A percentile compares a stretch with the other conserved stretches of the same genome.
Evolutionary conservation across 2,113 vertebrate species (phyloP).

Genomic region (Symphodus melops): DNA sequence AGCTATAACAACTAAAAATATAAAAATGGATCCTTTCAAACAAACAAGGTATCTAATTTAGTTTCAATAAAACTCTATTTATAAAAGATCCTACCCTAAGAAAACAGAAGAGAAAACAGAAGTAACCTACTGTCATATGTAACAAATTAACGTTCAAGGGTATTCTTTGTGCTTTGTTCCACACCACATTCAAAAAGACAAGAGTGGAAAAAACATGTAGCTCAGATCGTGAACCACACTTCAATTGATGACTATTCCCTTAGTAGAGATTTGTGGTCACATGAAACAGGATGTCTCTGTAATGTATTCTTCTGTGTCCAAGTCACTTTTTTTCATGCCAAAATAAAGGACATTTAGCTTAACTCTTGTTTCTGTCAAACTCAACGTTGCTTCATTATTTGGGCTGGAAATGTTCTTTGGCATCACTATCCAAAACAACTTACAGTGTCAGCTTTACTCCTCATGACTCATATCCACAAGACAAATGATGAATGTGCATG

Average conservation of each 20-base stretch:
- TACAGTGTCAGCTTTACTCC: not conserved
- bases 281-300: constrained; percentile 17
- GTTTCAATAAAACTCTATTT: too few species aligned
- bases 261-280: constrained; percentile 29
- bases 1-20: too few species aligned
- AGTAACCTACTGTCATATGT: too few species aligned
- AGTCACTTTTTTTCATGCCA: not conserved
- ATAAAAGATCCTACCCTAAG: too few species aligned
- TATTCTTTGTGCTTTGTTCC: constrained; percentile 4
- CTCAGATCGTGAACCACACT: constrained; percentile 10
- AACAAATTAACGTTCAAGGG: not conserved
- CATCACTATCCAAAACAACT: not conserved
- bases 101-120: too few species aligned
- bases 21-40: too few species aligned
- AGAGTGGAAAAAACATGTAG: not conserved
- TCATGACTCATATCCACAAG: constrained; percentile 6
- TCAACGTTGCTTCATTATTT: not conserved
- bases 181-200: not conserved
- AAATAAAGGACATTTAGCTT: not conserved
- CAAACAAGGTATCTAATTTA: too few species aligned
- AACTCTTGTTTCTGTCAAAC: not conserved
- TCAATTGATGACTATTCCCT: constrained; percentile 19
- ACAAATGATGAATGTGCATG: not conserved
- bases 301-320: not conserved
- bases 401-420: constrained; percentile 1